Evolutionary conservation across 2,888 invertebrate genomes (phyloP).

Genomic region (Diogma glabrata): DNA sequence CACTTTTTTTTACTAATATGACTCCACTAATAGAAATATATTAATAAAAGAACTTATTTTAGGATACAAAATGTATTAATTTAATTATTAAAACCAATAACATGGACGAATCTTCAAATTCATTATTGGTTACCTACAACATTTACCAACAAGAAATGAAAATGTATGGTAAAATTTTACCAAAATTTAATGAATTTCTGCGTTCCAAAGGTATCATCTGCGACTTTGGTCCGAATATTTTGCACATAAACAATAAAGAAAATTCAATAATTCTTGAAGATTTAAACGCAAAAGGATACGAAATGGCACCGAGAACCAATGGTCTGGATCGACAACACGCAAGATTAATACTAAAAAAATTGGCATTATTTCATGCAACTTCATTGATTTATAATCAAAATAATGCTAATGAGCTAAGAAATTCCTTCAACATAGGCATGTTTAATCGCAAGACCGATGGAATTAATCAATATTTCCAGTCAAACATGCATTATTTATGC

Average conservation of each 20-base stretch:
- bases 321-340: slow-evolving; percentile 36
- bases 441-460: slow-evolving; percentile 18
- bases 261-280: slow-evolving; percentile 33
- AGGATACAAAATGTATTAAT: slow-evolving; percentile 22
- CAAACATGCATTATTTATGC: slow-evolving; percentile 4
- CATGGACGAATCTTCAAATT: slow-evolving; percentile 25
- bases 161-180: slow-evolving; percentile 30
- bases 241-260: slow-evolving; percentile 27
- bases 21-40: not conserved
- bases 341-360: slow-evolving; percentile 31
- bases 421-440: slow-evolving; percentile 13
- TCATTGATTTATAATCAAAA: slow-evolving; percentile 38
- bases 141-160: slow-evolving; percentile 33
- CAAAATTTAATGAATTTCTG: slow-evolving; percentile 28
- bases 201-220: slow-evolving; percentile 27
- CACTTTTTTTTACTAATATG: no score
- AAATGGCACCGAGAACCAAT: slow-evolving; percentile 28
- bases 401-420: slow-evolving; percentile 21
- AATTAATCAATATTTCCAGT: not conserved
- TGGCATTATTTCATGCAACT: slow-evolving; percentile 42
- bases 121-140: slow-evolving; percentile 29
- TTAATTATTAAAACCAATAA: slow-evolving; percentile 29
- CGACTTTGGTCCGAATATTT: not conserved
- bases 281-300: slow-evolving; percentile 25
- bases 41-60: no score